A percentile compares a stretch with the other conserved stretches of the same genome.
Conservation (phyloP, 2,113 vertebrate species). For the Silurus glanis region DNA sequence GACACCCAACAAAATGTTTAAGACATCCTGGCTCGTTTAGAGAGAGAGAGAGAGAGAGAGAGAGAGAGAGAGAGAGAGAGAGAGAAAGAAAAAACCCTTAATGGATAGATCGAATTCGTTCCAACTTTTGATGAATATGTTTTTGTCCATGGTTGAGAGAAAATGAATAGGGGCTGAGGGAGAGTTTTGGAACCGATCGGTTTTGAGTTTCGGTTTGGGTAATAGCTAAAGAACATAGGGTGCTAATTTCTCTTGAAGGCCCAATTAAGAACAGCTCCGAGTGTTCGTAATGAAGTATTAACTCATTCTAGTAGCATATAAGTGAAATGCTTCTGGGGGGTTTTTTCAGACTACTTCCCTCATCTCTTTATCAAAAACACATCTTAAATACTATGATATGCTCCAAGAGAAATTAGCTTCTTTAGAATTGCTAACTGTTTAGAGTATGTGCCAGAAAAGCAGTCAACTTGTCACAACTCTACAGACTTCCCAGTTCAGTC, state of each 20-base stretch:
- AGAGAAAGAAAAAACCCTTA: background rate
- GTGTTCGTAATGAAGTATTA: constrained; percentile 2
- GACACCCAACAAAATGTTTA: constrained; percentile 51
- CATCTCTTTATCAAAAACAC: background rate
- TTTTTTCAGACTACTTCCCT: background rate
- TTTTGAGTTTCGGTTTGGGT: background rate
- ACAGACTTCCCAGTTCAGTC: background rate
- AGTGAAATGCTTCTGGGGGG: background rate
- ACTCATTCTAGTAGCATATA: background rate
- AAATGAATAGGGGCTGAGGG: background rate
- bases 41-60: background rate
- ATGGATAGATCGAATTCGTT: background rate
- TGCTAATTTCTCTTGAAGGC: background rate
- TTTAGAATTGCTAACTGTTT: background rate
- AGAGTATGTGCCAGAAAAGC: background rate
- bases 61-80: too few species aligned
- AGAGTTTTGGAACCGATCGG: background rate
- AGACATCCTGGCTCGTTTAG: constrained; percentile 7
- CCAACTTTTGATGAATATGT: constrained; percentile 29
- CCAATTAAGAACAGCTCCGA: constrained; percentile 6
- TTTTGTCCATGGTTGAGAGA: background rate
- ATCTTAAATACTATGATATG: background rate
- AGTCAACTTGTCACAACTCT: background rate
- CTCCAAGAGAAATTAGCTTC: background rate
- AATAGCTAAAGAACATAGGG: background rate